These are phyloP conservation scores for Ormyrus nitidulus DNA, from an alignment of 2,888 invertebrate genomes.

Conservation along the genomic window DNA sequence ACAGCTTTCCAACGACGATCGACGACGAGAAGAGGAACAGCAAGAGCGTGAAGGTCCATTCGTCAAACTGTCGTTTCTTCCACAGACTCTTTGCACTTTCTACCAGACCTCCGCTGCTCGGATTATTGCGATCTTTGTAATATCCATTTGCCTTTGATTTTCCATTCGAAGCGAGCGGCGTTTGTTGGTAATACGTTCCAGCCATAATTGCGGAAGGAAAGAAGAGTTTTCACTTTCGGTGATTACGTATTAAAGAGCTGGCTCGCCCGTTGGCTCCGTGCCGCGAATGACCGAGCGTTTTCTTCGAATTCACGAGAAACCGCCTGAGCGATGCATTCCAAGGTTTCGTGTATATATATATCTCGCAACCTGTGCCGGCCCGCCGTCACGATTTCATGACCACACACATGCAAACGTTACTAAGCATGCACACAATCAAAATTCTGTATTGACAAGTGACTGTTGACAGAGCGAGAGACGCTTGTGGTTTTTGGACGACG, in stretches of 20 bases:
- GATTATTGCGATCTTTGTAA: background rate
- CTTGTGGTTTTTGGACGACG: too few relatives aligned
- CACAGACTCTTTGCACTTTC: constrained; percentile 51
- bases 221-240: background rate
- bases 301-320: background rate
- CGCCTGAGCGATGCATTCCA: constrained; percentile 16
- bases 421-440: too few relatives aligned
- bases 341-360: background rate
- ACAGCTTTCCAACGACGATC: constrained; percentile 66
- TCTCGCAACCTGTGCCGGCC: too few relatives aligned
- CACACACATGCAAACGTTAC: too few relatives aligned
- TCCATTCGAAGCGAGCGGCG: background rate
- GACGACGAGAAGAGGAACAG: constrained; percentile 63
- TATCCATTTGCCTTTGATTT: constrained; percentile 11
- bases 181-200: background rate
- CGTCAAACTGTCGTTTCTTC: constrained; percentile 61
- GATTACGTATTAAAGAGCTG: background rate
- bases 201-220: constrained; percentile 1
- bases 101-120: background rate
- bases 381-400: too few relatives aligned
- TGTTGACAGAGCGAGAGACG: too few relatives aligned
- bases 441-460: too few relatives aligned
- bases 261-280: background rate
- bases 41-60: constrained; percentile 65
- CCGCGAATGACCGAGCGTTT: too few relatives aligned